phyloP scores from a whole-genome alignment of 2,888 invertebrate genomes.

The Corythucha ciliata region DNA sequence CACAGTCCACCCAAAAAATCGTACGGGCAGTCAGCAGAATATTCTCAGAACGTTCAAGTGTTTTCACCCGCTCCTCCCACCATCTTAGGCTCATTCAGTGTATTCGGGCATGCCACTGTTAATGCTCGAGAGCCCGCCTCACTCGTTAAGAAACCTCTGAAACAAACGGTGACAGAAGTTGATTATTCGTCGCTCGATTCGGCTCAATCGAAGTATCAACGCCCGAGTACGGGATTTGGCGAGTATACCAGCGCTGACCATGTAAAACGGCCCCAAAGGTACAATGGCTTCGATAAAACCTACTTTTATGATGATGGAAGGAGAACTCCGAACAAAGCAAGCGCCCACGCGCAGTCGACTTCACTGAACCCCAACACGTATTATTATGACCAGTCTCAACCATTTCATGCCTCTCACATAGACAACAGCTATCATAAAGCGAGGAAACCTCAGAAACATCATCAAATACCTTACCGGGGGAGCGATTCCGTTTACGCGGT shows the following conservation, averaged over 20 bases:
- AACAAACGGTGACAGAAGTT: slow-evolving; percentile 9
- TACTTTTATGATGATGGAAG: slow-evolving; percentile 30
- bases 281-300: slow-evolving; percentile 17
- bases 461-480: too few species aligned
- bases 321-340: slow-evolving; percentile 29
- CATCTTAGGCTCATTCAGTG: slow-evolving; percentile 49
- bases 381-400: slow-evolving; percentile 29
- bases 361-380: slow-evolving; percentile 27
- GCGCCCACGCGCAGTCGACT: slow-evolving; percentile 21
- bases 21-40: slow-evolving; percentile 20
- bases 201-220: slow-evolving; percentile 33
- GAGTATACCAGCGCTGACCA: slow-evolving; percentile 34
- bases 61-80: slow-evolving; percentile 35
- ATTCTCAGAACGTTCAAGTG: slow-evolving; percentile 30
- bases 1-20: slow-evolving; percentile 21
- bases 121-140: slow-evolving; percentile 47
- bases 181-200: slow-evolving; percentile 15
- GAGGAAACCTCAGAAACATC: slow-evolving; percentile 20
- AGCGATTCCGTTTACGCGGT: slow-evolving; percentile 22
- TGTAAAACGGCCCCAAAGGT: slow-evolving; percentile 30
- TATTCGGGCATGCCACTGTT: slow-evolving; percentile 50
- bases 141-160: slow-evolving; percentile 44
- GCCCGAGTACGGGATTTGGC: too few species aligned
- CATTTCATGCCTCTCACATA: slow-evolving; percentile 21
- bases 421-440: slow-evolving; percentile 23